A percentile compares a stretch with the other conserved stretches of the same genome.
Conservation (phyloP, 2,797 vertebrate species). For the Schizopygopsis malacanthus region DNA sequence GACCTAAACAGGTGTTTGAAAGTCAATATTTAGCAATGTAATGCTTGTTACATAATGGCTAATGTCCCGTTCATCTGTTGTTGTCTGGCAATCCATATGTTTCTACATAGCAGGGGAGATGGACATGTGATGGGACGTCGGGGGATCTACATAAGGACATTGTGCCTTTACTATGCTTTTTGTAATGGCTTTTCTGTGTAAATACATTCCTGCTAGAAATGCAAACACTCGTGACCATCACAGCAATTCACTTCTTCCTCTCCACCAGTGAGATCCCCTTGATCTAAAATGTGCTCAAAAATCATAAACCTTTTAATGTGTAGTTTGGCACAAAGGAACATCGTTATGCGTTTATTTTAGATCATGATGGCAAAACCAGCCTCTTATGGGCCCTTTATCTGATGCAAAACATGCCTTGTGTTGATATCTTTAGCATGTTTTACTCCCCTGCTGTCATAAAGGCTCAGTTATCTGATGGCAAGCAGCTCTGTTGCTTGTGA, state of each 20-base stretch:
- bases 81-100: slow-evolving; percentile 20
- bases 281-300: background rate
- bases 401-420: slow-evolving; percentile 44
- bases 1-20: slow-evolving; percentile 18
- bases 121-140: slow-evolving; percentile 21
- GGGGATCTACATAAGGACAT: slow-evolving; percentile 13
- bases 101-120: slow-evolving; percentile 25
- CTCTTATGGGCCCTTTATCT: slow-evolving; percentile 31
- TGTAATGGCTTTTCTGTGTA: background rate
- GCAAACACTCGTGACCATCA: slow-evolving; percentile 20
- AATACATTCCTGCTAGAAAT: background rate
- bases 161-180: background rate
- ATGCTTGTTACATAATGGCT: slow-evolving; percentile 45
- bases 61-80: slow-evolving; percentile 28
- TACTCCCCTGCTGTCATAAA: slow-evolving; percentile 24
- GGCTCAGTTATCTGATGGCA: slow-evolving; percentile 32
- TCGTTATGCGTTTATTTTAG: slow-evolving; percentile 20
- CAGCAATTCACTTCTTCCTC: background rate
- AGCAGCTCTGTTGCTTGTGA: slow-evolving; percentile 39
- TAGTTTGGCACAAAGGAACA: background rate
- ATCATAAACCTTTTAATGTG: background rate
- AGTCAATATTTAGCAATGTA: slow-evolving; percentile 37
- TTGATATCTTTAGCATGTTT: slow-evolving; percentile 35
- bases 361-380: slow-evolving; percentile 32
- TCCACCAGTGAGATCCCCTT: slow-evolving; percentile 1